Evolutionary conservation across 2,113 vertebrate species (phyloP).

Genomic region (Peucedramus taeniatus): DNA sequence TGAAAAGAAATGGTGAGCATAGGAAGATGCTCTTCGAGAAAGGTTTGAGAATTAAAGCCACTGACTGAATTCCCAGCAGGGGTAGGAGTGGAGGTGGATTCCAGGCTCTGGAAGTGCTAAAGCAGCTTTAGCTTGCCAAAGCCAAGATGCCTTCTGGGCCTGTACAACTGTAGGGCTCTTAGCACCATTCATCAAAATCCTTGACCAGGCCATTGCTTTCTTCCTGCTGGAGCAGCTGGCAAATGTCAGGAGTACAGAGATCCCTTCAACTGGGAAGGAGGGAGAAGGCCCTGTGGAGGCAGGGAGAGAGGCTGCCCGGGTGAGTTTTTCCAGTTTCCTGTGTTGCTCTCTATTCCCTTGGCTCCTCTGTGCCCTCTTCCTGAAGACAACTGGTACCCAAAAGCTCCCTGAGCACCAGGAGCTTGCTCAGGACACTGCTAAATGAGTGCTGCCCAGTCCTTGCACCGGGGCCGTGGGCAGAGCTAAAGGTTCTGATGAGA

Average conservation of each 20-base stretch:
- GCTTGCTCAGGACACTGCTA: background rate
- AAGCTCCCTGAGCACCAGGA: background rate
- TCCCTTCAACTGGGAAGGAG: background rate
- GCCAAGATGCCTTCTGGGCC: background rate
- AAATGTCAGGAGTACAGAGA: background rate
- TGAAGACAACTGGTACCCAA: no score
- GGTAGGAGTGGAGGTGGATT: no score
- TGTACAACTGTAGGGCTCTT: background rate
- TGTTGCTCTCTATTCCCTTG: background rate
- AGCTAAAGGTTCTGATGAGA: background rate
- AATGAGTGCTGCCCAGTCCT: background rate
- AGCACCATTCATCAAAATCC: background rate
- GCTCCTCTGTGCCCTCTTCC: background rate
- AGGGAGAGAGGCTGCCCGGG: background rate
- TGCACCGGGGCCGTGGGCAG: rapidly evolving
- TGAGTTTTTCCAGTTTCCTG: background rate
- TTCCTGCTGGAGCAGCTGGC: background rate
- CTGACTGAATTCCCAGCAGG: background rate
- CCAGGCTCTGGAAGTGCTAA: background rate
- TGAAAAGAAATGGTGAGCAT: background rate
- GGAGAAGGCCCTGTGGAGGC: background rate
- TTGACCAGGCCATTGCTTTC: background rate
- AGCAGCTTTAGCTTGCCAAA: background rate
- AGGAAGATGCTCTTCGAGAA: background rate
- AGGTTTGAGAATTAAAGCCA: background rate